Conservation (phyloP, 2,113 vertebrate genomes). For the Kryptolebias marmoratus region DNA sequence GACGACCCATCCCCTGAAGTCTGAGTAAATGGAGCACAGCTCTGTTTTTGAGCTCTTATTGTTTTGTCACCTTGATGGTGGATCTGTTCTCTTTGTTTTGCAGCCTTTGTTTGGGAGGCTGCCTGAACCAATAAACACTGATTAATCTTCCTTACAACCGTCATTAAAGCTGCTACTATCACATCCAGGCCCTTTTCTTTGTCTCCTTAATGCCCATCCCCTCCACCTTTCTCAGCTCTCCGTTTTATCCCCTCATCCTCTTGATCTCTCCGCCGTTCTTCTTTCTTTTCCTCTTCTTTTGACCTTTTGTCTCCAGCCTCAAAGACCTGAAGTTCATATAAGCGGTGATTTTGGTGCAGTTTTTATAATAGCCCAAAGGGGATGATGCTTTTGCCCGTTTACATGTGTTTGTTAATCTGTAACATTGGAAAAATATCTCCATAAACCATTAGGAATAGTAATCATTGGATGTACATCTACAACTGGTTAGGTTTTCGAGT, state of each 20-base stretch:
- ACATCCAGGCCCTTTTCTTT: slow-evolving; percentile 24
- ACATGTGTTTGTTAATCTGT: too few species aligned
- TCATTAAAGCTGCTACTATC: slow-evolving; percentile 75
- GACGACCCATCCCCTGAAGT: too few species aligned
- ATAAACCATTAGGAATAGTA: too few species aligned
- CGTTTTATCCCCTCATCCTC: slow-evolving; percentile 13
- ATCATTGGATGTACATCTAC: too few species aligned
- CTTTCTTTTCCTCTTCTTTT: neutral
- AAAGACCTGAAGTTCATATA: slow-evolving; percentile 7
- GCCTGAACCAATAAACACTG: slow-evolving; percentile 67
- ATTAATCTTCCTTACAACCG: slow-evolving; percentile 81
- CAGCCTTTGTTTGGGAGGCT: slow-evolving; percentile 66
- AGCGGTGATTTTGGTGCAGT: slow-evolving; percentile 21
- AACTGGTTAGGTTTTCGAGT: too few species aligned
- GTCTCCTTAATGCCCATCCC: slow-evolving; percentile 16
- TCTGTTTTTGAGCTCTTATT: slow-evolving; percentile 31
- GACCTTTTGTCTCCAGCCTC: slow-evolving; percentile 5
- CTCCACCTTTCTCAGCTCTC: slow-evolving; percentile 44
- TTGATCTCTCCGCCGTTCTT: slow-evolving; percentile 50
- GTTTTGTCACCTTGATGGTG: slow-evolving; percentile 80
- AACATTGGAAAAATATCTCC: too few species aligned
- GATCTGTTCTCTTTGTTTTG: slow-evolving; percentile 72
- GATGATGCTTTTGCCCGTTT: neutral
- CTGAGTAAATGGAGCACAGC: too few species aligned
- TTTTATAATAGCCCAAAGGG: neutral